A percentile compares a stretch with the other conserved stretches of the same genome.
phyloP scores from a whole-genome alignment of 2,888 invertebrate genomes.

The Agonopterix heracliana region DNA sequence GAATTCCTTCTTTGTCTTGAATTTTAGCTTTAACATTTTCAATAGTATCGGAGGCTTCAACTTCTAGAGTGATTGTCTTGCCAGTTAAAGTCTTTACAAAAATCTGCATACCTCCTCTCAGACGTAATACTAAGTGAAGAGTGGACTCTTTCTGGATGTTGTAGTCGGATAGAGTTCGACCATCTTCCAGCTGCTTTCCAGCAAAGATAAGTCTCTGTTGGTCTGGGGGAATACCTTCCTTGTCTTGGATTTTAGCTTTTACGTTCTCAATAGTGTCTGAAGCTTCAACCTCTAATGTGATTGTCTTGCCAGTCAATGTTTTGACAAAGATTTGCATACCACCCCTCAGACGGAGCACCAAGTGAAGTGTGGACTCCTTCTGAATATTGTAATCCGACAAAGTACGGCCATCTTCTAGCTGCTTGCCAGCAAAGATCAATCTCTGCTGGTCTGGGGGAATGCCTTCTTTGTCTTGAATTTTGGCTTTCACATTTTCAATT shows the following conservation, averaged over 20 bases:
- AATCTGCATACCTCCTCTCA: constrained; percentile 46
- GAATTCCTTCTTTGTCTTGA: constrained; percentile 32
- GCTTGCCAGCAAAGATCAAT: constrained; percentile 37
- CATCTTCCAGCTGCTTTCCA: constrained; percentile 36
- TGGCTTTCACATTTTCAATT: constrained; percentile 11
- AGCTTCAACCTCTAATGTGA: constrained; percentile 28
- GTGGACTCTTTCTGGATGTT: constrained; percentile 41
- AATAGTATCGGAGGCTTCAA: constrained; percentile 30
- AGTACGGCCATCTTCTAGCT: constrained; percentile 26
- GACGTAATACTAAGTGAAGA: constrained; percentile 30
- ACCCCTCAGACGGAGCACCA: constrained; percentile 33
- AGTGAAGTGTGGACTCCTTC: constrained; percentile 40
- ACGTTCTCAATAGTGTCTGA: constrained; percentile 34
- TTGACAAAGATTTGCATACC: constrained; percentile 47
- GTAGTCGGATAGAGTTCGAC: constrained; percentile 37
- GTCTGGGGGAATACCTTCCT: constrained; percentile 33
- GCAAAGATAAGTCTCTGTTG: constrained; percentile 31
- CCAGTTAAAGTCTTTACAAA: constrained; percentile 36
- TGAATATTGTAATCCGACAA: constrained; percentile 33
- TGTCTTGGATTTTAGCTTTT: constrained; percentile 31
- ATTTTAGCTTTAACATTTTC: constrained; percentile 33
- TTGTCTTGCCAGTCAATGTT: constrained; percentile 33
- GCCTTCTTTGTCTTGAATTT: constrained; percentile 18
- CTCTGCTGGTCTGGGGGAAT: constrained; percentile 37
- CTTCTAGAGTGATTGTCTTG: constrained; percentile 31